Base-by-base conservation (phyloP, 2,797 vertebrate species). In the Gadopsis bispinosus region DNA sequence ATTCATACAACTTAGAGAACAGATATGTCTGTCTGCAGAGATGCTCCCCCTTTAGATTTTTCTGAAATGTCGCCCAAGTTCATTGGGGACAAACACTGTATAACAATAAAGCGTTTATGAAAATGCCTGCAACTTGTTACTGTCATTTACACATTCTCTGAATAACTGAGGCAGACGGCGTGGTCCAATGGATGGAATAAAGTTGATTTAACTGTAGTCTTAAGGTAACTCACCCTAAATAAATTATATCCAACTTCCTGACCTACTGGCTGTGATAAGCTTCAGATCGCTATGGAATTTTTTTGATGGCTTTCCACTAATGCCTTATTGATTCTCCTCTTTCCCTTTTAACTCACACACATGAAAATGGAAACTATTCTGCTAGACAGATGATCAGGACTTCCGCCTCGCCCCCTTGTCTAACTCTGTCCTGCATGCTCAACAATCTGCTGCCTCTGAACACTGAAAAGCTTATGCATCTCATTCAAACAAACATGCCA, bases 311-410 rank as follows among this genome's bases (percentile, higher is more conserved):
- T 92, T 87, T 84, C 79, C 86, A 83, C 90, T 94, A 94, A 95
- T 94, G 93, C 89, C 79, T 93, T 95, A 95, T 95, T 89, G 95
- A 95, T 95, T 91, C 75, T 66, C 68, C 59, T 87, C 84, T 87
- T 94, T 94, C 91, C 92, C 88, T 93, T 94, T 93, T 91, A 94
- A 91, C 87, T 92, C 91, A 85, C 84, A 85, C 88, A 83, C 87
- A 83, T 90, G 81, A 84, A 92, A 90, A 92, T 92, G 91, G 93
- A 95, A 95, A 95, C 84, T 90, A 85, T 88, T 92, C 80, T 79
- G 83, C 80, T 50, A 65, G 87, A 90, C 83, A 88, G 87, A 90
- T 69, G 80, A 89, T 89, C 87, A 83, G 69, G 82, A 88, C 76
- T 82, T 92, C 73, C 59, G 35, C 68, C 72, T 63, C 48, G 10